Conservation (phyloP, 2,888 invertebrate genomes). For the Heliconius erato region DNA sequence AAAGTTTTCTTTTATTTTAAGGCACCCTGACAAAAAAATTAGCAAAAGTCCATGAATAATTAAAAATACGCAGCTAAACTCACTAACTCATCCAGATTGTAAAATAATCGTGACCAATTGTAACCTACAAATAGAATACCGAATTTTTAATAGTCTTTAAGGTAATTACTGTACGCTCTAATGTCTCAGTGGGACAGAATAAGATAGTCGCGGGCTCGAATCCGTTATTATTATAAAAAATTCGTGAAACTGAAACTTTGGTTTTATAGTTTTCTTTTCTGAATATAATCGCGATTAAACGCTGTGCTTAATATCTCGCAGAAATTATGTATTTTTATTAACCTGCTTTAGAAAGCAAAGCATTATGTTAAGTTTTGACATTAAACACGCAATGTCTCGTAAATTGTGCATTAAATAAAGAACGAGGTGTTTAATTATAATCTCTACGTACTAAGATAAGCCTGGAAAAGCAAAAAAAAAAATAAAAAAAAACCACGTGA, state of each 20-base stretch:
- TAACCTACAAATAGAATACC: conserved; percentile 28
- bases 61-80: conserved; percentile 52
- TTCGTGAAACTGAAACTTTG: too few species aligned
- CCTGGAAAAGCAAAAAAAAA: not conserved
- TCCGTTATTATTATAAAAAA: not conserved
- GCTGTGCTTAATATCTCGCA: too few species aligned
- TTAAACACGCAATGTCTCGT: not conserved
- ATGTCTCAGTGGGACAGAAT: not conserved
- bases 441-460: not conserved
- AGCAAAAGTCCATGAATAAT: conserved; percentile 48
- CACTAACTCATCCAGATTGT: conserved; percentile 45
- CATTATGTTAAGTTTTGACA: not conserved
- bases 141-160: conserved; percentile 10
- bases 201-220: not conserved
- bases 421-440: not conserved
- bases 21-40: not conserved
- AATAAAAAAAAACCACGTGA: not conserved
- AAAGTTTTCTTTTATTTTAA: not conserved
- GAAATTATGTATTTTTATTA: too few species aligned
- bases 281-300: not conserved
- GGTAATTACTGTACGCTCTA: conserved; percentile 1
- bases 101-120: conserved; percentile 34
- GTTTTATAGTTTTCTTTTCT: not conserved
- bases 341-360: not conserved
- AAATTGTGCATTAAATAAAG: not conserved